phyloP scores from a whole-genome alignment of 1,140 invertebrate species.

The Danaus plexippus region DNA sequence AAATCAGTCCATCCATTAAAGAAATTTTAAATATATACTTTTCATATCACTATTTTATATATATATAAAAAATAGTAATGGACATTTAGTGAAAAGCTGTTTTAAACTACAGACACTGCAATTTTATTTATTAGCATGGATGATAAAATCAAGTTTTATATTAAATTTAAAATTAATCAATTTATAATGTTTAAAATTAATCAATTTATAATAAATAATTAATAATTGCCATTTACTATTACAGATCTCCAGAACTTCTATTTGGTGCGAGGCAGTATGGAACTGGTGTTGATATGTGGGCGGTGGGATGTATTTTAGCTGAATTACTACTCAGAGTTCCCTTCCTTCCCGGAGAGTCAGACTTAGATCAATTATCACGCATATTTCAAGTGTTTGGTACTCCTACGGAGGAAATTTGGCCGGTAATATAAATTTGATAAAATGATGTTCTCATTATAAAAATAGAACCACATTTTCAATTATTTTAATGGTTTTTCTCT shows the following conservation, averaged over 20 bases:
- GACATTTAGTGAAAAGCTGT: background rate
- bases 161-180: too few species aligned
- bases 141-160: too few species aligned
- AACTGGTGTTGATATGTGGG: conserved; percentile 98
- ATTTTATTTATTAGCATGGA: too few species aligned
- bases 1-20: too few species aligned
- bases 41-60: too few species aligned
- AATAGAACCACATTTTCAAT: too few species aligned
- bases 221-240: conserved; percentile 6
- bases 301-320: conserved; percentile 97
- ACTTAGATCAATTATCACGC: conserved; percentile 95
- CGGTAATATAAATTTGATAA: conserved; percentile 67
- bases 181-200: too few species aligned
- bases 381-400: conserved; percentile 96
- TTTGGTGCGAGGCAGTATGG: conserved; percentile 97
- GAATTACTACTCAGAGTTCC: conserved; percentile 94
- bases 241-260: conserved; percentile 92
- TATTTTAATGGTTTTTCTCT: too few species aligned
- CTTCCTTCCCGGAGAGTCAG: conserved; percentile 96
- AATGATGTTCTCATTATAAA: too few species aligned
- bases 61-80: too few species aligned
- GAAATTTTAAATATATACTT: too few species aligned
- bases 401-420: conserved; percentile 94
- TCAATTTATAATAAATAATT: too few species aligned
- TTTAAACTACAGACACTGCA: background rate